phyloP scores from a whole-genome alignment of 2,113 vertebrate species.

The Syrmaticus mikado region DNA sequence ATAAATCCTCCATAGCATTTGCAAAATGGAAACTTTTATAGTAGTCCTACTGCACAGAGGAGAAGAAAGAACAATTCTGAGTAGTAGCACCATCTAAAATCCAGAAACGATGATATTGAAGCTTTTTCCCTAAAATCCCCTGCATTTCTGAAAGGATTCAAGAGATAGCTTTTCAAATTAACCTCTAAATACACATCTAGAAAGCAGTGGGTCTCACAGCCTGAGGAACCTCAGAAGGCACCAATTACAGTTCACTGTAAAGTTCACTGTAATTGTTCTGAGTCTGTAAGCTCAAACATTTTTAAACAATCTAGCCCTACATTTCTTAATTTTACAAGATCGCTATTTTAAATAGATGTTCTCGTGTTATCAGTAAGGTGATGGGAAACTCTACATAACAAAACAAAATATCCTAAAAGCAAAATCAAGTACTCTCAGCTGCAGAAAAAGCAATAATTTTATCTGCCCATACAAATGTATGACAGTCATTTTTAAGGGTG shows the following conservation, averaged over 20 bases:
- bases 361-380: background rate
- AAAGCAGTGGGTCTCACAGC: background rate
- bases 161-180: background rate
- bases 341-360: background rate
- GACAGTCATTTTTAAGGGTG: background rate
- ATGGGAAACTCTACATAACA: background rate
- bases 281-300: background rate
- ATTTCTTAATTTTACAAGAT: background rate
- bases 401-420: background rate
- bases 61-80: background rate
- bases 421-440: background rate
- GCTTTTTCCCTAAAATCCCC: background rate
- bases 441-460: background rate
- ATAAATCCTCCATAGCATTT: background rate
- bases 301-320: background rate
- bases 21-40: background rate
- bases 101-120: background rate
- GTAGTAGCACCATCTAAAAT: background rate
- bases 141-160: background rate
- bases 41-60: background rate
- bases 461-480: background rate
- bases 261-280: background rate
- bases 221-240: background rate
- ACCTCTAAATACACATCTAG: background rate
- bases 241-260: background rate